Conservation (phyloP, 2,888 invertebrate species). For the Drosophila tripunctata region DNA sequence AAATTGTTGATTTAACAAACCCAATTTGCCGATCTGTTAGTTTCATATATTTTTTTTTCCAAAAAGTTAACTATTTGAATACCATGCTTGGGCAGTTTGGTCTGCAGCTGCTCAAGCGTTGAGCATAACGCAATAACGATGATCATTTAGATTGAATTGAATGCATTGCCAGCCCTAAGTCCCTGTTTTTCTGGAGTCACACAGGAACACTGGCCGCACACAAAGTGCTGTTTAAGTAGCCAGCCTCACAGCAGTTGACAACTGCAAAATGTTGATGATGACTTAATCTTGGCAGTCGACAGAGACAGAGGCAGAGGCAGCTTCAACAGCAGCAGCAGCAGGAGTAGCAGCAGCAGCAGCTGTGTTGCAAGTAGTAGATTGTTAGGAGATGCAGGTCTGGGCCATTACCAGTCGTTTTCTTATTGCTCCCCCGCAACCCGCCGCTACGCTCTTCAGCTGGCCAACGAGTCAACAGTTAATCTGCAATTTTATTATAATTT, state of each 20-base stretch:
- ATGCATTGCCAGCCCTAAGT: conserved; percentile 20
- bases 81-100: background rate
- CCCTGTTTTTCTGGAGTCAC: conserved; percentile 26
- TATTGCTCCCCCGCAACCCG: background rate
- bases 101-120: background rate
- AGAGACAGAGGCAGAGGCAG: conserved; percentile 11
- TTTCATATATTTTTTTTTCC: background rate
- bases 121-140: conserved; percentile 32
- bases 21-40: no score
- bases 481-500: conserved; percentile 81
- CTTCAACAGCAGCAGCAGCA: conserved; percentile 22
- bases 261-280: conserved; percentile 82
- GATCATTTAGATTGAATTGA: conserved; percentile 30
- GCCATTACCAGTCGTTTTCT: conserved; percentile 53
- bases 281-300: conserved; percentile 74
- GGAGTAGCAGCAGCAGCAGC: conserved; percentile 25
- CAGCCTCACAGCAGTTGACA: conserved; percentile 70
- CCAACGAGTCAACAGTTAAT: conserved; percentile 73
- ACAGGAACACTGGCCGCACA: conserved; percentile 70
- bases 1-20: no score
- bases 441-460: background rate
- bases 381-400: background rate
- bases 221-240: conserved; percentile 77
- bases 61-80: background rate
- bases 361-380: conserved; percentile 24